A percentile compares a stretch with the other conserved stretches of the same genome.
Conservation (phyloP, 2,797 vertebrate genomes). For the Cyprinodon diabolis region DNA sequence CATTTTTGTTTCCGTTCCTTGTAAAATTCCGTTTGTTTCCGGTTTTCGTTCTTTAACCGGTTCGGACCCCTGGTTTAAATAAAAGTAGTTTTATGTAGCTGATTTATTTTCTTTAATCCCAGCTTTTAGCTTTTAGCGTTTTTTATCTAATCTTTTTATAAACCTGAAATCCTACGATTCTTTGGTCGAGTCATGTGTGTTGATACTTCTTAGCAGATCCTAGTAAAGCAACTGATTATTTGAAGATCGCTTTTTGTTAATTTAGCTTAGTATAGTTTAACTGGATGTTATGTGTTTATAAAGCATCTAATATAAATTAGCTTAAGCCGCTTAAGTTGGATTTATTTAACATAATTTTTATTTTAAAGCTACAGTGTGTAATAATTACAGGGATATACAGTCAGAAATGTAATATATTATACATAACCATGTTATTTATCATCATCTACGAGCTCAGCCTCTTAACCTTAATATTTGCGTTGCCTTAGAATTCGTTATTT, state of each 20-base stretch:
- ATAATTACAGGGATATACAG: too few species aligned
- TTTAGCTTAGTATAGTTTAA: background rate
- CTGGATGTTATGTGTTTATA: background rate
- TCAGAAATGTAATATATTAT: too few species aligned
- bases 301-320: background rate
- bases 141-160: background rate
- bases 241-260: background rate
- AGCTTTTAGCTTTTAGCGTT: background rate
- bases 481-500: too few species aligned
- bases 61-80: too few species aligned
- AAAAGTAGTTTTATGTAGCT: background rate
- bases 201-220: background rate
- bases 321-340: background rate
- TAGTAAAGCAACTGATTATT: background rate
- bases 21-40: too few species aligned
- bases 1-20: too few species aligned
- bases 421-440: too few species aligned
- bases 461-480: too few species aligned
- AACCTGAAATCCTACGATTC: background rate
- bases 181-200: background rate
- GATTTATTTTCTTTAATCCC: background rate
- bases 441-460: too few species aligned
- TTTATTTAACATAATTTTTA: background rate
- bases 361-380: too few species aligned
- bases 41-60: too few species aligned